Evolutionary conservation across 2,797 vertebrate genomes (phyloP).

Genomic region (Neopelma chrysocephalum): DNA sequence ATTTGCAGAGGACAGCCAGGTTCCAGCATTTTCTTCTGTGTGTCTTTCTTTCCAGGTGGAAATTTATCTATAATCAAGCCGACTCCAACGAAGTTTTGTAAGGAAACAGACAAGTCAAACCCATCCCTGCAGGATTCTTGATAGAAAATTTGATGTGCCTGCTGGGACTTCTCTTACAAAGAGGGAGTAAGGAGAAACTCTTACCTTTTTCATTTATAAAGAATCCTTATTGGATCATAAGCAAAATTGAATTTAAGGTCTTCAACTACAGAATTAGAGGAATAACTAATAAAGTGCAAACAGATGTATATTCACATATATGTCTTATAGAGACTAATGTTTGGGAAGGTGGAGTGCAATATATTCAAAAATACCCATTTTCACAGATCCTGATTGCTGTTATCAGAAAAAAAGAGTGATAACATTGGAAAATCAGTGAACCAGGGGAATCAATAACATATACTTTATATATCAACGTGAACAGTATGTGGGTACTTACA

Average conservation of each 20-base stretch:
- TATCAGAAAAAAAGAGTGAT: not conserved
- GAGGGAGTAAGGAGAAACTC: not conserved
- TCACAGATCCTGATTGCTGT: not conserved
- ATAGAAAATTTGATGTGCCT: not conserved
- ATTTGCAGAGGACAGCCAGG: not conserved
- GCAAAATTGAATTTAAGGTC: not conserved
- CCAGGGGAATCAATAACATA: not conserved
- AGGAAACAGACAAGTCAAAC: not conserved
- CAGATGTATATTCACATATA: not conserved
- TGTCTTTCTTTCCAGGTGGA: not conserved
- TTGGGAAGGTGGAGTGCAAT: not conserved
- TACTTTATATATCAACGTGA: not conserved
- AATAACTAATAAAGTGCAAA: not conserved
- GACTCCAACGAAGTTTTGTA: not conserved
- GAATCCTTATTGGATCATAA: not conserved
- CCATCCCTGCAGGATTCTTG: not conserved
- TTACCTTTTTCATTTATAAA: not conserved
- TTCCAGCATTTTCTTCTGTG: not conserved
- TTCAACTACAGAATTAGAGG: not conserved
- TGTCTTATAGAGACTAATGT: not conserved
- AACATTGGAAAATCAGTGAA: not conserved
- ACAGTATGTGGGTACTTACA: rapidly evolving
- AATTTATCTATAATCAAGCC: not conserved
- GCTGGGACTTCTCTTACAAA: not conserved
- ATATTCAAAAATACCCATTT: not conserved